Percentiles rank a stretch among this genome's conserved stretches.
These are phyloP conservation scores for Danaus chrysippus DNA, from an alignment of 2,888 invertebrate genomes.

Conservation along the genomic window DNA sequence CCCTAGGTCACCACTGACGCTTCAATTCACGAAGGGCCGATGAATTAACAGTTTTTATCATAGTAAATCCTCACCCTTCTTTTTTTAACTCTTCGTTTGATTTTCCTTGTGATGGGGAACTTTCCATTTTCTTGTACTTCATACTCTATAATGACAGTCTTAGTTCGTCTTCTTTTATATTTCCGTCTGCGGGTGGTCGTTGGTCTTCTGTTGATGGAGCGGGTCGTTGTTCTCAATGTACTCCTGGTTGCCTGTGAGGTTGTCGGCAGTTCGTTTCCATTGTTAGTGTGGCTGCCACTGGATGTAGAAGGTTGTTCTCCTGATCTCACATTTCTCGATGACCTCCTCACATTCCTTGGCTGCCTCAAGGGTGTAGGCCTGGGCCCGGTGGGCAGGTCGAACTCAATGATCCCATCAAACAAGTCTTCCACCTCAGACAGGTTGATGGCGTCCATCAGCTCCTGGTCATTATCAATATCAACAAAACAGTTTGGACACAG, in stretches of 20 bases:
- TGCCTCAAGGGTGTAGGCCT: slow-evolving; percentile 40
- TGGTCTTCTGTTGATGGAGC: slow-evolving; percentile 33
- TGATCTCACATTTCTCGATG: slow-evolving; percentile 34
- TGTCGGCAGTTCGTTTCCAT: slow-evolving; percentile 35
- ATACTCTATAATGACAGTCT: slow-evolving; percentile 83
- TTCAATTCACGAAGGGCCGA: too few species aligned
- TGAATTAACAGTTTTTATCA: too few species aligned
- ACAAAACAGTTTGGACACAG: slow-evolving; percentile 85
- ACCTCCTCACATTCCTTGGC: slow-evolving; percentile 37
- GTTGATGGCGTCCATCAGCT: slow-evolving; percentile 47
- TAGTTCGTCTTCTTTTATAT: slow-evolving; percentile 61
- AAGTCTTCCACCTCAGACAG: slow-evolving; percentile 64
- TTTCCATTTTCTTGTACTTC: slow-evolving; percentile 82
- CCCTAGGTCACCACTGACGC: too few species aligned
- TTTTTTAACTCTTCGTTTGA: slow-evolving; percentile 61
- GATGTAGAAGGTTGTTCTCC: slow-evolving; percentile 52
- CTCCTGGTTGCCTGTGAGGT: slow-evolving; percentile 37
- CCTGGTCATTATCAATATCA: slow-evolving; percentile 23
- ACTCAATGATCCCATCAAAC: slow-evolving; percentile 58
- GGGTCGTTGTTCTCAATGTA: slow-evolving; percentile 25
- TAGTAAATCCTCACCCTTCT: slow-evolving; percentile 46
- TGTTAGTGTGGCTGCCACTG: slow-evolving; percentile 35
- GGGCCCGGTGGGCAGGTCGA: slow-evolving; percentile 44
- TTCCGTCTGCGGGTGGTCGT: slow-evolving; percentile 47
- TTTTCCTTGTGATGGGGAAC: slow-evolving; percentile 77